A percentile compares a stretch with the other conserved stretches of the same genome.
Conservation (phyloP, 1,140 invertebrate species). For the Lasioglossum albipes region DNA sequence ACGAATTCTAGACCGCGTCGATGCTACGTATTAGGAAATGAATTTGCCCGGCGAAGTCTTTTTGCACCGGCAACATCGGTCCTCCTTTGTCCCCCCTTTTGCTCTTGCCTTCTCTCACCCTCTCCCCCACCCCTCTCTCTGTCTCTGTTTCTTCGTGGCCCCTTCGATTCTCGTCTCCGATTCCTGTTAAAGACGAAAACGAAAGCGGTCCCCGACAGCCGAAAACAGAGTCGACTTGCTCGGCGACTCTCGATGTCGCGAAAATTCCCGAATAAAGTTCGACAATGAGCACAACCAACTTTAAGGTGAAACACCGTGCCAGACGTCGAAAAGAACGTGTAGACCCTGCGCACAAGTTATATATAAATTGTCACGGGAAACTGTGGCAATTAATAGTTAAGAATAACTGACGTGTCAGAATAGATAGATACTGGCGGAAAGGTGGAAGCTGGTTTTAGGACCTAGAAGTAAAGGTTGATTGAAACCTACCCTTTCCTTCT, state of each 20-base stretch:
- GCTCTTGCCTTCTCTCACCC: too few species aligned
- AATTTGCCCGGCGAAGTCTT: conserved; percentile 65
- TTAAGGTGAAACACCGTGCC: neutral
- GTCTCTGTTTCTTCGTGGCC: neutral
- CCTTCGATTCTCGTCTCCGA: neutral
- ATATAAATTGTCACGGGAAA: too few species aligned
- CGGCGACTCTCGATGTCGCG: neutral
- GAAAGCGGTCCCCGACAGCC: neutral
- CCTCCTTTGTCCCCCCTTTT: too few species aligned
- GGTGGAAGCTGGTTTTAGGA: too few species aligned
- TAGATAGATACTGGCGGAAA: too few species aligned
- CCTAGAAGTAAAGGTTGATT: too few species aligned
- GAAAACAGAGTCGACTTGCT: neutral
- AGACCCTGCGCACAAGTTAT: too few species aligned
- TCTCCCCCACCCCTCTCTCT: too few species aligned
- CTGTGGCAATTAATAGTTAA: too few species aligned
- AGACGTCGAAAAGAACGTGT: too few species aligned
- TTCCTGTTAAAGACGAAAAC: conserved; percentile 28
- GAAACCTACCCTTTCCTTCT: too few species aligned
- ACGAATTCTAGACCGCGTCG: conserved; percentile 70
- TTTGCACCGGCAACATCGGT: conserved; percentile 52
- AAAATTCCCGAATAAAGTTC: neutral
- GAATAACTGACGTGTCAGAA: too few species aligned
- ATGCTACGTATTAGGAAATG: conserved; percentile 71
- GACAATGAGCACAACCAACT: neutral